A percentile compares a stretch with the other conserved stretches of the same genome.
Evolutionary conservation across 2,888 invertebrate genomes (phyloP).

Genomic region (Drepana falcataria): DNA sequence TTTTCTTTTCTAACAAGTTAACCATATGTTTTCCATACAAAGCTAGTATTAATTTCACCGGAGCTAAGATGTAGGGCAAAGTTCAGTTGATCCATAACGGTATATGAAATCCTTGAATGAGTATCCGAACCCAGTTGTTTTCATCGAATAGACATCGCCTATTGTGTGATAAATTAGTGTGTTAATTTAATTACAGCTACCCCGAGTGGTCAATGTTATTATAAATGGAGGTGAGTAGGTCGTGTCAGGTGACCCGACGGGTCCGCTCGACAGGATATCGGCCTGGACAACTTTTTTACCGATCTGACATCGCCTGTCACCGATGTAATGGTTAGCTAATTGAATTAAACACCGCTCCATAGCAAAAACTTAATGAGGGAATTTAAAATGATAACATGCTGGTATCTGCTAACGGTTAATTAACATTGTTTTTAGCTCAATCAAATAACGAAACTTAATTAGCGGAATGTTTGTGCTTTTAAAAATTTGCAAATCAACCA

Average conservation of each 20-base stretch:
- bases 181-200: slow-evolving; percentile 62
- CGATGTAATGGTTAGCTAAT: slow-evolving; percentile 53
- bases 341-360: slow-evolving; percentile 47
- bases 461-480: not conserved
- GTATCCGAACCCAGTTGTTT: slow-evolving; percentile 19
- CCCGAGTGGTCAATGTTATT: slow-evolving; percentile 51
- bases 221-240: slow-evolving; percentile 53
- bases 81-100: slow-evolving; percentile 45
- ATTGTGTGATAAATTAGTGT: slow-evolving; percentile 53
- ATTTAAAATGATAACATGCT: slow-evolving; percentile 18
- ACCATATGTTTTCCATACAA: slow-evolving; percentile 14
- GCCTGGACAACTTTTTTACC: slow-evolving; percentile 53
- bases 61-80: slow-evolving; percentile 31
- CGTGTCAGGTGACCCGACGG: slow-evolving; percentile 25
- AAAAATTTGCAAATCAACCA: not conserved
- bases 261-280: slow-evolving; percentile 29
- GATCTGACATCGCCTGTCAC: slow-evolving; percentile 53
- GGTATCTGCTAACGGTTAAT: slow-evolving; percentile 14
- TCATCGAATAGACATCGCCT: slow-evolving; percentile 27
- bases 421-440: not conserved
- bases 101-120: slow-evolving; percentile 27
- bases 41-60: slow-evolving; percentile 27
- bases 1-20: slow-evolving; percentile 1
- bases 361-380: slow-evolving; percentile 20
- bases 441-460: not conserved